Conservation (phyloP, 2,797 vertebrate species). For the Syngnathus rostellatus region DNA sequence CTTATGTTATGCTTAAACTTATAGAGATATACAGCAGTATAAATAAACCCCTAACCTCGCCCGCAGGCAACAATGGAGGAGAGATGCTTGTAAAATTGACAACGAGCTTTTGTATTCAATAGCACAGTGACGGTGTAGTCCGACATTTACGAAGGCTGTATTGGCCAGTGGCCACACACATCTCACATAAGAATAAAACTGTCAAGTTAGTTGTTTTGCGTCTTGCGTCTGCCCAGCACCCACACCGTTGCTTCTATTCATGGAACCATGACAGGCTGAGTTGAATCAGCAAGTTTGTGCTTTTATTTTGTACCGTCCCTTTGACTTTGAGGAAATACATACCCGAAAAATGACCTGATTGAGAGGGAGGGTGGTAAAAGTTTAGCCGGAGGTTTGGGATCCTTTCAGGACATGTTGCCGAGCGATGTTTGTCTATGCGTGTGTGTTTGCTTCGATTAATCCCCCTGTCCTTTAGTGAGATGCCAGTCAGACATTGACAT, state of each 20-base stretch:
- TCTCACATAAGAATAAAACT: background rate
- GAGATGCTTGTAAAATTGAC: background rate
- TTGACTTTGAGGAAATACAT: background rate
- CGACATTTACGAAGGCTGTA: background rate
- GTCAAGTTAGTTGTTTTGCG: background rate
- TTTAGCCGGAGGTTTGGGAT: background rate
- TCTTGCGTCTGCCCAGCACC: background rate
- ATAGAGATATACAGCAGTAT: too few relatives aligned
- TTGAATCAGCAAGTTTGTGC: background rate
- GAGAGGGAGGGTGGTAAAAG: background rate
- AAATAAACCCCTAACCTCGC: background rate
- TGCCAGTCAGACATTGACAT: conserved; percentile 13
- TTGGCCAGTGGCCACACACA: background rate
- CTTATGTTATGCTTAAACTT: too few relatives aligned
- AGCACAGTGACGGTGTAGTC: too few relatives aligned
- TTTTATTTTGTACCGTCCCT: background rate
- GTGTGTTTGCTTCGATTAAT: conserved; percentile 17
- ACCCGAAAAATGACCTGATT: background rate
- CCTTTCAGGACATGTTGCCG: background rate
- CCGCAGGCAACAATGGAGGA: background rate
- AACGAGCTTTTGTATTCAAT: background rate
- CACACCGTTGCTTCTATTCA: background rate
- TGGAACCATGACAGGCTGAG: background rate
- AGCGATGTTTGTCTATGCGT: background rate
- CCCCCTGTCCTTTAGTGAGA: conserved; percentile 11